phyloP scores from a whole-genome alignment of 2,888 invertebrate species.

The Synanthedon formicaeformis region DNA sequence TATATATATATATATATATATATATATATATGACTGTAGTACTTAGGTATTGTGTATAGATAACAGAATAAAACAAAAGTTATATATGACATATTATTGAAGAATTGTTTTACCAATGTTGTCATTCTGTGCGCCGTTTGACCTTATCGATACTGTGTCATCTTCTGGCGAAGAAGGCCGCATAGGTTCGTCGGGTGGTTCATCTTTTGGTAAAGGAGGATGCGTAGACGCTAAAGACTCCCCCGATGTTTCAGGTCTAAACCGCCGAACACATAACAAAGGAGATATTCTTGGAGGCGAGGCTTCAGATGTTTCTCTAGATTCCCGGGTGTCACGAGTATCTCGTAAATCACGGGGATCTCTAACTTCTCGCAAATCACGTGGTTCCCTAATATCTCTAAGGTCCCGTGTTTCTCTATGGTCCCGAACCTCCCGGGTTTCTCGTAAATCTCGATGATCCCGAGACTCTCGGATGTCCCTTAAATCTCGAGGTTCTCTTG shows the following conservation, averaged over 20 bases:
- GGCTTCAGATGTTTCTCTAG: conserved; percentile 51
- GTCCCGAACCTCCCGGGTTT: conserved; percentile 39
- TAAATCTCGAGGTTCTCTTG: conserved; percentile 35
- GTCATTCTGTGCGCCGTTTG: conserved; percentile 68
- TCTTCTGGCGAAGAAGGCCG: conserved; percentile 71
- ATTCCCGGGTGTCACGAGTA: conserved; percentile 38
- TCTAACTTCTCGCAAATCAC: conserved; percentile 29
- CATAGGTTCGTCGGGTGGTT: conserved; percentile 65
- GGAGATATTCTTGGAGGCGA: conserved; percentile 62
- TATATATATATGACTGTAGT: too few relatives aligned
- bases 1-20: too few relatives aligned
- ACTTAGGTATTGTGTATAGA: too few relatives aligned
- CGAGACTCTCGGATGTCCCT: conserved; percentile 38
- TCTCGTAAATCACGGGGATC: conserved; percentile 45
- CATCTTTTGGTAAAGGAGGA: conserved; percentile 66
- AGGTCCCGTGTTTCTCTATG: conserved; percentile 35
- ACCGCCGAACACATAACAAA: conserved; percentile 58
- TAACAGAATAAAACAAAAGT: too few relatives aligned
- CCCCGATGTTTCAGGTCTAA: conserved; percentile 44
- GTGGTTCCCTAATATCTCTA: conserved; percentile 25
- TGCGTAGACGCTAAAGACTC: conserved; percentile 53
- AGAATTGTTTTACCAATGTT: conserved; percentile 44
- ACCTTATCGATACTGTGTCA: conserved; percentile 67
- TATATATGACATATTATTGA: too few relatives aligned
- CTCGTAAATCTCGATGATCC: conserved; percentile 28